Evolutionary conservation across 2,113 vertebrate genomes (phyloP).

Genomic region (Heterochromis multidens): DNA sequence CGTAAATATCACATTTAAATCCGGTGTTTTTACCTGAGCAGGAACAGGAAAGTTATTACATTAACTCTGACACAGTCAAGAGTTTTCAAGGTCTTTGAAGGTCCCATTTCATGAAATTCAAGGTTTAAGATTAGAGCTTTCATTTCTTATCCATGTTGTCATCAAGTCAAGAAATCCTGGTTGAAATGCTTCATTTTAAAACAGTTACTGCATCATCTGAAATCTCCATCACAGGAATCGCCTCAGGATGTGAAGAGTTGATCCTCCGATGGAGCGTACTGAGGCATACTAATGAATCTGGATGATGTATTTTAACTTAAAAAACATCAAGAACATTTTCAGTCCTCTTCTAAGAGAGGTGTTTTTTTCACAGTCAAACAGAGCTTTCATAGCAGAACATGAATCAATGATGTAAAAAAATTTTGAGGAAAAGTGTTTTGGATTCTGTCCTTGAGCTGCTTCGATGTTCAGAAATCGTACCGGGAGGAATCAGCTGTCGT

Average conservation of each 20-base stretch:
- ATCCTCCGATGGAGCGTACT: not conserved
- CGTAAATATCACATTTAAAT: not conserved
- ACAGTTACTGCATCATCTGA: not conserved
- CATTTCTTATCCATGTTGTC: slow-evolving; percentile 8
- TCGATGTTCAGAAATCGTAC: not conserved
- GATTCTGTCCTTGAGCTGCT: not conserved
- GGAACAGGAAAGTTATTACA: not conserved
- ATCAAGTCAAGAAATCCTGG: not conserved
- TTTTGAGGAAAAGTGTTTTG: not conserved
- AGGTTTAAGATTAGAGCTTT: not conserved
- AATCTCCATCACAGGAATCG: not conserved
- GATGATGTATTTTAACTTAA: not conserved
- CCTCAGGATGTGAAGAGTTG: not conserved
- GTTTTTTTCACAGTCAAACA: not conserved
- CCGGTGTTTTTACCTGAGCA: not conserved
- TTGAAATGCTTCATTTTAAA: not conserved
- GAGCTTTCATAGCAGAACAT: not conserved
- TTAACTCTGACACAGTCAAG: not conserved
- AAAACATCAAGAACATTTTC: not conserved
- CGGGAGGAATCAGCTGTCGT: slow-evolving; percentile 6
- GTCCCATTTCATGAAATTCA: not conserved
- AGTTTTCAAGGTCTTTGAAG: not conserved
- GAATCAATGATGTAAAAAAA: not conserved
- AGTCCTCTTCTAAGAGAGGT: not conserved
- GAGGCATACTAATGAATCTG: not conserved